Evolutionary conservation across 2,797 vertebrate species (phyloP).

Genomic region (Xenops minutus): DNA sequence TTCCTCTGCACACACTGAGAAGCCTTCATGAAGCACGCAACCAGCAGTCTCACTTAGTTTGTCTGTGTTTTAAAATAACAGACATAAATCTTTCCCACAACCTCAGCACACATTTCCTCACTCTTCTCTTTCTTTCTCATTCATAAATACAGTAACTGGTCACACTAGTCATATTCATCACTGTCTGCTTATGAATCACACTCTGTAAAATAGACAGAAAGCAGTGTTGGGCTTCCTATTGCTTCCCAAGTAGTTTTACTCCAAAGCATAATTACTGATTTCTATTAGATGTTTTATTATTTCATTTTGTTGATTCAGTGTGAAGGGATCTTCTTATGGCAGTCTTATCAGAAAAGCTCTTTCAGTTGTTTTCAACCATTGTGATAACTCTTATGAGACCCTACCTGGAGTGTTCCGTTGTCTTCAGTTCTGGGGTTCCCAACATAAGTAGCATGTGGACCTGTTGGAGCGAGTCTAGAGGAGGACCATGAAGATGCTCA

Average conservation of each 20-base stretch:
- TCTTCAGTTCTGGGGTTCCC: not conserved
- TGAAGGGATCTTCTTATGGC: not conserved
- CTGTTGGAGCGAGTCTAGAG: not conserved
- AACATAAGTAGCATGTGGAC: not conserved
- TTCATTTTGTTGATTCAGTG: not conserved
- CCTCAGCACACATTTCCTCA: not conserved
- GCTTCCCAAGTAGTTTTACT: not conserved
- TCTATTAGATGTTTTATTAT: not conserved
- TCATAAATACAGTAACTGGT: not conserved
- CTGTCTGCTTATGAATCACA: not conserved
- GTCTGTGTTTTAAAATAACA: not conserved
- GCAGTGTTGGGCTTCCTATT: not conserved
- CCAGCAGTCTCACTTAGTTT: not conserved
- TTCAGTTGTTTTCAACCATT: not conserved
- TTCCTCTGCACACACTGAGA: not conserved
- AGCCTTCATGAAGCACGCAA: not conserved
- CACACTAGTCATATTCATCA: not conserved
- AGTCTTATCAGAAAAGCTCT: not conserved
- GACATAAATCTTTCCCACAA: not conserved
- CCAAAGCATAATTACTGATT: not conserved
- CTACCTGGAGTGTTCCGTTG: not conserved
- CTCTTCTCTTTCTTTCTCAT: not conserved
- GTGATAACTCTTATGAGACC: not conserved
- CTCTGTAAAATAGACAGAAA: not conserved
- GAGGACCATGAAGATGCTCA: not conserved